A percentile compares a stretch with the other conserved stretches of the same genome.
Conservation (phyloP, 2,888 invertebrate species). For the Ernsta delagoae region DNA sequence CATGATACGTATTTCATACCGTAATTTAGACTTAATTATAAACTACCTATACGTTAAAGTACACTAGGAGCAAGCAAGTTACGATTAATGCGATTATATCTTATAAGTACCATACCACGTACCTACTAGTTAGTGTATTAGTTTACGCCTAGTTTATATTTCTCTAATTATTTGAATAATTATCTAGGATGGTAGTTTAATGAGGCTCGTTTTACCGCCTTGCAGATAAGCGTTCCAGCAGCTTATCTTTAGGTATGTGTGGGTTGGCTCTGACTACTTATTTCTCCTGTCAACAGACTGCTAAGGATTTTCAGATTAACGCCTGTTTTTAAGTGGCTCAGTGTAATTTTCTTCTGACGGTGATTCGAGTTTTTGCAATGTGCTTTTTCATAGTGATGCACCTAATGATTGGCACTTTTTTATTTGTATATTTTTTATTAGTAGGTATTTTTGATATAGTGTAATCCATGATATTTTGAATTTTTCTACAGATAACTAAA, state of each 20-base stretch:
- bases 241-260: slow-evolving; percentile 62
- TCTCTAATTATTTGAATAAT: slow-evolving; percentile 55
- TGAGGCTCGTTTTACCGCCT: slow-evolving; percentile 55
- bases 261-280: slow-evolving; percentile 48
- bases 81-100: slow-evolving; percentile 1
- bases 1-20: too few species aligned
- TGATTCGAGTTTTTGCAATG: not conserved
- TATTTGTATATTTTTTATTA: too few species aligned
- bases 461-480: too few species aligned
- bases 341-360: slow-evolving; percentile 2
- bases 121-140: not conserved
- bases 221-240: slow-evolving; percentile 51
- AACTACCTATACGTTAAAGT: too few species aligned
- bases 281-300: slow-evolving; percentile 13
- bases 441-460: too few species aligned
- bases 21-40: too few species aligned
- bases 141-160: slow-evolving; percentile 56
- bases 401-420: too few species aligned
- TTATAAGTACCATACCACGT: not conserved
- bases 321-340: slow-evolving; percentile 9
- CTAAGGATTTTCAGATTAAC: slow-evolving; percentile 10
- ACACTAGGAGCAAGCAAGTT: not conserved
- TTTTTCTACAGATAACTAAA: too few species aligned
- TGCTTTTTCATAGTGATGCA: not conserved
- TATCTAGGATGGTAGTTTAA: slow-evolving; percentile 67